These are phyloP conservation scores for Saimiri boliviensis DNA, from an alignment of 2,113 vertebrate genomes.

Conservation along the genomic window DNA sequence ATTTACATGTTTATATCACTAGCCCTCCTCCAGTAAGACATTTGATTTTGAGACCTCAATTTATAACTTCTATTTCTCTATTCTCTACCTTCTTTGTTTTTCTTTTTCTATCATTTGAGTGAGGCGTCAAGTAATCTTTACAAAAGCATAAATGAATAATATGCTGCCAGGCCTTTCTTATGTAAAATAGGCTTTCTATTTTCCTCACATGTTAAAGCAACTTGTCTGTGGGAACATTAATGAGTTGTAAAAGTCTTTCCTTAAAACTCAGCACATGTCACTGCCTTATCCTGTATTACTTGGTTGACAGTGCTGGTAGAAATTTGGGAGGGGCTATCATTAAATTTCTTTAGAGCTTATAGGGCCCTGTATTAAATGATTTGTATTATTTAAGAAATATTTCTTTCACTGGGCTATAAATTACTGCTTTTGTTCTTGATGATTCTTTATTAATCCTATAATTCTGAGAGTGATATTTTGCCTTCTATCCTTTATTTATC, in stretches of 20 bases:
- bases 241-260: background rate
- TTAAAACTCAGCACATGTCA: background rate
- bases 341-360: background rate
- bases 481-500: background rate
- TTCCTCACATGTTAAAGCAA: background rate
- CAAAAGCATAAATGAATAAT: conserved; percentile 8
- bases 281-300: background rate
- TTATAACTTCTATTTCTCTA: conserved; percentile 6
- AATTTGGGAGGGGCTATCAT: background rate
- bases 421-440: background rate
- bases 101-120: background rate
- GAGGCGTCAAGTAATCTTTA: background rate
- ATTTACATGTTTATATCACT: background rate
- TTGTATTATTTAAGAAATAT: background rate
- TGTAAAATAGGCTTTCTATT: background rate
- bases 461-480: background rate
- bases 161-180: background rate
- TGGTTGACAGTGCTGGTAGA: background rate
- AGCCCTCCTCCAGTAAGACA: background rate
- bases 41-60: conserved; percentile 19
- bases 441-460: background rate
- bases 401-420: background rate
- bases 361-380: background rate
- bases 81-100: background rate
- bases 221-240: background rate